A percentile compares a stretch with the other conserved stretches of the same genome.
These are phyloP conservation scores for Loxodonta africana DNA, from an alignment of 2,113 vertebrate species.

Conservation along the genomic window DNA sequence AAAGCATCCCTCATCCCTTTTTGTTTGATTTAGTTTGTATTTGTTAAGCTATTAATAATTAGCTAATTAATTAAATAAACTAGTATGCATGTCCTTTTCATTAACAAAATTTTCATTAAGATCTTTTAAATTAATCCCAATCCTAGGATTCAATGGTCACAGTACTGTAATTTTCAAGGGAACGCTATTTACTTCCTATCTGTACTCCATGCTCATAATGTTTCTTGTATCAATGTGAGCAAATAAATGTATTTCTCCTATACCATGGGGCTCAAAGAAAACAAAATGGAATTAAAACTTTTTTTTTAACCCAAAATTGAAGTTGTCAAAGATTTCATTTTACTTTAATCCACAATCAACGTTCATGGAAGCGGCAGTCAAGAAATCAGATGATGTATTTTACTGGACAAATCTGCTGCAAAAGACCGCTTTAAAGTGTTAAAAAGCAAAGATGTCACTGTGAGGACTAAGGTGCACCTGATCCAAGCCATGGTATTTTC, in stretches of 20 bases:
- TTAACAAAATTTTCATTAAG: neutral
- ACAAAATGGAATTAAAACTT: constrained; percentile 7
- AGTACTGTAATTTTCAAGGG: neutral
- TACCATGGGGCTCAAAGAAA: neutral
- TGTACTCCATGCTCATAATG: neutral
- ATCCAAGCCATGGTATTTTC: too few relatives aligned
- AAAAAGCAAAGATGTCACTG: too few relatives aligned
- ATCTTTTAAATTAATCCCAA: neutral
- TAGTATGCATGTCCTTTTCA: neutral
- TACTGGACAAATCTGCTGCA: too few relatives aligned
- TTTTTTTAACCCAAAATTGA: neutral
- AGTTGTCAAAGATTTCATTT: too few relatives aligned
- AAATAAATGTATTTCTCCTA: neutral
- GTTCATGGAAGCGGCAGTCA: too few relatives aligned
- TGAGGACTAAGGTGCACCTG: too few relatives aligned
- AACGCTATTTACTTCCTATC: neutral
- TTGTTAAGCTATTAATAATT: neutral
- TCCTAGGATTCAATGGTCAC: neutral
- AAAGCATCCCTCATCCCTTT: neutral
- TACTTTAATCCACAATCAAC: too few relatives aligned
- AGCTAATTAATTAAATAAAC: neutral
- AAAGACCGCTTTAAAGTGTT: too few relatives aligned
- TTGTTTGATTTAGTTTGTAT: neutral
- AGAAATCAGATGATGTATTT: too few relatives aligned
- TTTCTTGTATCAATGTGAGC: neutral